Percentiles rank a stretch among this genome's conserved stretches.
phyloP scores from a whole-genome alignment of 2,888 invertebrate species.

The Agrochola lota region DNA sequence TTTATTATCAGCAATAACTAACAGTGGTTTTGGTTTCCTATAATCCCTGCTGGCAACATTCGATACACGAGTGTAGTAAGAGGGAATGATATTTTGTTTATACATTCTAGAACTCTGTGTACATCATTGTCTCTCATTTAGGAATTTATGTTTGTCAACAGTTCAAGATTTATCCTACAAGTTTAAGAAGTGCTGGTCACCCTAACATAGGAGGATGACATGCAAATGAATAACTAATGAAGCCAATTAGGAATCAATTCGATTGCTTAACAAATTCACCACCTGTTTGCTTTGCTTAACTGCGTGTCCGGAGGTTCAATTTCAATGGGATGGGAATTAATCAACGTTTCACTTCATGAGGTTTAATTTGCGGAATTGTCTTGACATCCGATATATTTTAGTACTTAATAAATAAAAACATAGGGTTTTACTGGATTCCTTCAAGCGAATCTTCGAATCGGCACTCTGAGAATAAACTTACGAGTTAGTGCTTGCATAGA shows the following conservation, averaged over 20 bases:
- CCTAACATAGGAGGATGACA: constrained; percentile 39
- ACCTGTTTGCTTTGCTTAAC: constrained; percentile 54
- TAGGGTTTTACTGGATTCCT: not conserved
- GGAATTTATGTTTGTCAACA: constrained; percentile 42
- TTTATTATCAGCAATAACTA: not conserved
- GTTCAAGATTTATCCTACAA: constrained; percentile 32
- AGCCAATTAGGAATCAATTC: constrained; percentile 56
- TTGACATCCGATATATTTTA: constrained; percentile 24
- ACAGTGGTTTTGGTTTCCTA: constrained; percentile 4
- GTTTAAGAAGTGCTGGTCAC: constrained; percentile 11
- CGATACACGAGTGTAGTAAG: not conserved
- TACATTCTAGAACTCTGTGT: constrained; percentile 44
- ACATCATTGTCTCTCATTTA: constrained; percentile 26
- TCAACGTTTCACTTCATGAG: constrained; percentile 24
- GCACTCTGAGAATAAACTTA: not conserved
- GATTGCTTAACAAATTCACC: constrained; percentile 40
- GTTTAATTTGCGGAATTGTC: constrained; percentile 4
- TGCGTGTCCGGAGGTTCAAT: constrained; percentile 29
- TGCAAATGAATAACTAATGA: constrained; percentile 50
- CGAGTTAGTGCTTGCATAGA: not conserved
- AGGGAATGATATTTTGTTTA: constrained; percentile 47
- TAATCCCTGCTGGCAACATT: not conserved
- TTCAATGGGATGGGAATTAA: constrained; percentile 24
- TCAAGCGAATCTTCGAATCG: not conserved
- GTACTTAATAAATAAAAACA: not conserved